Conservation (phyloP, 2,113 vertebrate species). For the Callopanchax toddi region DNA sequence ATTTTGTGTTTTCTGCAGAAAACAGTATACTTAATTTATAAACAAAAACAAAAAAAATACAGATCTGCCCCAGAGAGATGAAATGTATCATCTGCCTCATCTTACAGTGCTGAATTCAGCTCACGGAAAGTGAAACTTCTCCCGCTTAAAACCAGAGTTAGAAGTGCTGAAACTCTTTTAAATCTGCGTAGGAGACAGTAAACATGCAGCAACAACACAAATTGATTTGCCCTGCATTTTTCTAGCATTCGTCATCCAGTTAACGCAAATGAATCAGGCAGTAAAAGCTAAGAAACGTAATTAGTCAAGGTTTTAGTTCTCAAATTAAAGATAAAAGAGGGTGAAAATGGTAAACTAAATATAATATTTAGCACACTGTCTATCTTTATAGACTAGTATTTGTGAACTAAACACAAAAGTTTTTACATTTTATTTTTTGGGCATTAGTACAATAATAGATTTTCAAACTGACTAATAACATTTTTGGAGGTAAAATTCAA, state of each 20-base stretch:
- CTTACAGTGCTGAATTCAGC: slow-evolving; percentile 29
- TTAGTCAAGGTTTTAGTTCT: too few species aligned
- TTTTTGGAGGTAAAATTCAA: too few species aligned
- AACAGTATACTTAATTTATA: background rate
- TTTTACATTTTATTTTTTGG: too few species aligned
- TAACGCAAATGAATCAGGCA: background rate
- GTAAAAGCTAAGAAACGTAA: background rate
- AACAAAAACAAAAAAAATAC: slow-evolving; percentile 1
- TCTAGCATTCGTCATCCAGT: slow-evolving; percentile 6
- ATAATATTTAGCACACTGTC: too few species aligned
- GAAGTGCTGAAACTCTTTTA: slow-evolving; percentile 20
- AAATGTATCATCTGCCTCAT: slow-evolving; percentile 35
- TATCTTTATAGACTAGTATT: too few species aligned
- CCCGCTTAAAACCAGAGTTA: too few species aligned
- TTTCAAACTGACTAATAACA: too few species aligned
- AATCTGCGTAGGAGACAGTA: slow-evolving; percentile 27
- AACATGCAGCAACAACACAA: slow-evolving; percentile 34
- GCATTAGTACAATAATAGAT: too few species aligned
- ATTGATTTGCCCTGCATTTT: background rate
- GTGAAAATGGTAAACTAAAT: too few species aligned
- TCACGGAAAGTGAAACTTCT: slow-evolving; percentile 34
- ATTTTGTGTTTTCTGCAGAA: slow-evolving; percentile 40
- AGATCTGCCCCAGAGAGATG: slow-evolving; percentile 34
- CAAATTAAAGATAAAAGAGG: too few species aligned
- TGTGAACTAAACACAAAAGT: too few species aligned